Conservation (phyloP, 2,888 invertebrate genomes). For the Rhamphomyia laevipes region DNA sequence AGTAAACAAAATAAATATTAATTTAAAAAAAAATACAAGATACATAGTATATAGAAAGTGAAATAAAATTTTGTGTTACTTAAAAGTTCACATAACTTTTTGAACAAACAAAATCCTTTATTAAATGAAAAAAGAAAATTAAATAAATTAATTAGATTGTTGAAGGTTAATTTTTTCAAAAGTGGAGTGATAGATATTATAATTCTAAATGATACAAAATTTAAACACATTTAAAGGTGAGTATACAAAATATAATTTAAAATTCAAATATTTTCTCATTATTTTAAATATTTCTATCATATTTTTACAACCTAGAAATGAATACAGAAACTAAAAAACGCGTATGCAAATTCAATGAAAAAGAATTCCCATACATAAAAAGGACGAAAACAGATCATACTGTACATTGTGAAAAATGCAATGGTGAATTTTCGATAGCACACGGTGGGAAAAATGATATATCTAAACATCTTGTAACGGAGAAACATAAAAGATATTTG, state of each 20-base stretch:
- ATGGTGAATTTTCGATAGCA: constrained; percentile 4
- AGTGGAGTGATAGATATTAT: too few species aligned
- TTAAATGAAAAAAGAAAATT: too few species aligned
- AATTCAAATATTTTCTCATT: not conserved
- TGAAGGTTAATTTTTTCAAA: too few species aligned
- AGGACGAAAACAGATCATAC: not conserved
- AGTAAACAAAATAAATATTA: too few species aligned
- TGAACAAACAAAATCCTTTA: too few species aligned
- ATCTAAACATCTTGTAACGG: constrained; percentile 1
- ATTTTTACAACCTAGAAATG: not conserved
- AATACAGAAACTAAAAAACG: not conserved
- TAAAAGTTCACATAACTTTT: too few species aligned
- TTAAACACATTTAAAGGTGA: not conserved
- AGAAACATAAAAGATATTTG: not conserved
- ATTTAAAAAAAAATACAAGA: too few species aligned
- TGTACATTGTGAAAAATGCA: constrained; percentile 2
- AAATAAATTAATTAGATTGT: too few species aligned
- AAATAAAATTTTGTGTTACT: too few species aligned
- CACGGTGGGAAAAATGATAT: constrained; percentile 4
- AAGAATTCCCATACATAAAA: constrained; percentile 1
- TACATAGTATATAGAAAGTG: too few species aligned
- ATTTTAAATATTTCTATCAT: not conserved
- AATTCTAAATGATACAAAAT: too few species aligned
- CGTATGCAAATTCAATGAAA: constrained; percentile 1
- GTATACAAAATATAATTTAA: not conserved